Base-by-base conservation (phyloP, 64 coral and sea anemone species). In the Porites lutea region DNA sequence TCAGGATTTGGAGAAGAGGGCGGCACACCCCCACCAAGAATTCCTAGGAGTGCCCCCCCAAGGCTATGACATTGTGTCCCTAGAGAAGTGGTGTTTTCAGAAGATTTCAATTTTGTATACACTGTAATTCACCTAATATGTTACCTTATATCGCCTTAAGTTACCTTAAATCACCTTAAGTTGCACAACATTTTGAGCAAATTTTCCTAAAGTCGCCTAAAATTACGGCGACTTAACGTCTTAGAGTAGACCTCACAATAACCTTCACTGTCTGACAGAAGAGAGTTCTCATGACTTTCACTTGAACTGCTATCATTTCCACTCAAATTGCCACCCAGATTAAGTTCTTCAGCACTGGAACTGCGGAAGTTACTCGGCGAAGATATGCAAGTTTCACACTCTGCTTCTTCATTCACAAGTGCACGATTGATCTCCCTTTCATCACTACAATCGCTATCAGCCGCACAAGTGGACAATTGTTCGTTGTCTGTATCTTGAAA, bases 361-460 rank as follows among this genome's bases (percentile, higher is more conserved):
- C 51, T 22, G 76, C 76, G 57, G 27, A 51, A 79, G 76, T 79
- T 58, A 52, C 52, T 21, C 76, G 6, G 6, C 76, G 21, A 22
- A 22, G n/a, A 79, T 58, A 20, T 55, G 52, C 14, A 52, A 79
- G 19, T 59, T 79, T 79, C 19, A 79, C 59, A 18, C 59, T 59
- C 76, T 59, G 76, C 52, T 79, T 79, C 52, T 79, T 79, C 76
- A 79, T 79, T 58, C 76, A 79, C 50, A 79, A 58, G 52, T 0
- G 52, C 51, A 58, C 52, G 12, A 79, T 79, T 79, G 76, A 79
- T 58, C 76, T 59, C 76, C 59, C 48, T 78, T 52, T 78, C 48
- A 78, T n/a, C 47, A 78, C 51, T 78, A 78, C 49, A 78, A 54
- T 78, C 75, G 53, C 75, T 78, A 78, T 78, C 75, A 78, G 53